Conservation (phyloP, 2,113 vertebrate genomes). For the Colius striatus region DNA sequence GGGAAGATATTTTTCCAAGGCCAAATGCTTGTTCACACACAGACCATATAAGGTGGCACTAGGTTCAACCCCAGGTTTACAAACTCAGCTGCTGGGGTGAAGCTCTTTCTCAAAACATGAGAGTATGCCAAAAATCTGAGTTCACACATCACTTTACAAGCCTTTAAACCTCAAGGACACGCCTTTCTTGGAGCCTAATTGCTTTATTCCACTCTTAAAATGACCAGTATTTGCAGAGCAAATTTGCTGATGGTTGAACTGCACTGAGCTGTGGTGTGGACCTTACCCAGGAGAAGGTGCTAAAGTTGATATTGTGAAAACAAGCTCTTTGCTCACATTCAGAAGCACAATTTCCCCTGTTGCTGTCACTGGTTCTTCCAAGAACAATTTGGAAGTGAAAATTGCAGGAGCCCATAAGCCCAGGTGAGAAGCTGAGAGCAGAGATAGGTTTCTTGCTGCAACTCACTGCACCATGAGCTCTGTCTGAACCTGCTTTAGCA, state of each 20-base stretch:
- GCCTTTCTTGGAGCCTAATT: not conserved
- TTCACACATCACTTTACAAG: not conserved
- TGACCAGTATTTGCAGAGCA: not conserved
- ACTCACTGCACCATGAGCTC: not conserved
- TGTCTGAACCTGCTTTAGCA: no score
- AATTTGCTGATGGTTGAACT: not conserved
- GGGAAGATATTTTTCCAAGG: not conserved
- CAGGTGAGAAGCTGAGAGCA: not conserved
- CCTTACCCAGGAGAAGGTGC: not conserved
- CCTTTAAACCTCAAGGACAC: not conserved
- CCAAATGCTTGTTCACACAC: not conserved
- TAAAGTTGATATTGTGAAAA: not conserved
- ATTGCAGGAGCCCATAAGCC: not conserved
- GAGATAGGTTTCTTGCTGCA: not conserved
- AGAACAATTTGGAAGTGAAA: slow-evolving; percentile 18
- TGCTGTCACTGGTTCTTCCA: slow-evolving; percentile 18
- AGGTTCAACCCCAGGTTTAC: not conserved
- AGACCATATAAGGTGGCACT: not conserved
- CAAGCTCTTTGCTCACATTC: not conserved
- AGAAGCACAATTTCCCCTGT: not conserved
- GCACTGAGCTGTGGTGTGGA: rapidly evolving
- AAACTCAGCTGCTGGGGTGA: no score
- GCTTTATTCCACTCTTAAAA: not conserved
- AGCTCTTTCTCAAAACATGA: not conserved
- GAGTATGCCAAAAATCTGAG: not conserved